Percentiles rank a stretch among this genome's conserved stretches.
Evolutionary conservation across 2,113 vertebrate genomes (phyloP).

Genomic region (Pampusana beccarii): DNA sequence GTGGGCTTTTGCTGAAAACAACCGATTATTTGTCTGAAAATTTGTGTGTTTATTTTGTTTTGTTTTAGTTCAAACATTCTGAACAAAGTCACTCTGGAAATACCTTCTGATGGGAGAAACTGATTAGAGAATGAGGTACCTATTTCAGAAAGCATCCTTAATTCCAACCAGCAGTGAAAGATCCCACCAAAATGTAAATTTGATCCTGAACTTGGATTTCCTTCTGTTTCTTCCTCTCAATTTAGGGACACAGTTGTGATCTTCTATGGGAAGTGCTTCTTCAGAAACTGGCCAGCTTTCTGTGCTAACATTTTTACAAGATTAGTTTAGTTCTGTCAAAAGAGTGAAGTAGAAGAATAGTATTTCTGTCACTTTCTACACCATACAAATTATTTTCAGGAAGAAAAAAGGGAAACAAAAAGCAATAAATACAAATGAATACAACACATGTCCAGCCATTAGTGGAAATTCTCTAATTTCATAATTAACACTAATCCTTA

Average conservation of each 20-base stretch:
- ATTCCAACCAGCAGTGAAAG: conserved; percentile 3
- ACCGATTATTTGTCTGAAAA: not conserved
- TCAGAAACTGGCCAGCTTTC: not conserved
- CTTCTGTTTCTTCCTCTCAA: conserved; percentile 14
- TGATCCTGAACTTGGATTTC: not conserved
- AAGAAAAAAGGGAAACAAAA: not conserved
- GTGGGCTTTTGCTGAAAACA: not conserved
- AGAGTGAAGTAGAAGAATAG: not conserved
- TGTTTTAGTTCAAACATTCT: not conserved
- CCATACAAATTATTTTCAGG: not conserved
- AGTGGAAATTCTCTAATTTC: not conserved
- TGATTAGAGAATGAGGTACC: not conserved
- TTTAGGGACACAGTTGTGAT: not conserved
- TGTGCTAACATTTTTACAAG: not conserved
- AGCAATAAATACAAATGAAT: not conserved
- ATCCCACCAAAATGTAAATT: conserved; percentile 44
- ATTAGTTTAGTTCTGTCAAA: not conserved
- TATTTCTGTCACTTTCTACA: not conserved
- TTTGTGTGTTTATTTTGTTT: not conserved
- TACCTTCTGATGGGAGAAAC: not conserved
- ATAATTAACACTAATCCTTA: not conserved
- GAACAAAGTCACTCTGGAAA: not conserved
- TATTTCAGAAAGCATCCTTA: conserved; percentile 32
- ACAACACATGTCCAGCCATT: not conserved
- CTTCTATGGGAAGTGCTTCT: not conserved